These are phyloP conservation scores for Anabas testudineus DNA, from an alignment of 2,797 vertebrate genomes.

Conservation along the genomic window DNA sequence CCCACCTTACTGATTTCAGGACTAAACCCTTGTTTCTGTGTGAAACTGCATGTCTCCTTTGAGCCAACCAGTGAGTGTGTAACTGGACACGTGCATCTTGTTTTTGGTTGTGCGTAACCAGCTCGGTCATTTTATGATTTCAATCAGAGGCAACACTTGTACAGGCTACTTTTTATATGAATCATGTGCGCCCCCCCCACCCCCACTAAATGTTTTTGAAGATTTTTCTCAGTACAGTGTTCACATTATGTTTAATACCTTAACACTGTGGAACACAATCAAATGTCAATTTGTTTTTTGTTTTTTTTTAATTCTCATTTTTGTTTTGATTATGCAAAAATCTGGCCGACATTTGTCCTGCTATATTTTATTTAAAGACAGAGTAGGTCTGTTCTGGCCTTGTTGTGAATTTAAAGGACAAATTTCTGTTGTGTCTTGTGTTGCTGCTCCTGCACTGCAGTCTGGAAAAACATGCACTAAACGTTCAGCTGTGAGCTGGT, in stretches of 20 bases:
- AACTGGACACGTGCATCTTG: conserved; percentile 56
- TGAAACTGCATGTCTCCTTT: conserved; percentile 80
- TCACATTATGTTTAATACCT: conserved; percentile 14
- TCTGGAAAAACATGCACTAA: conserved; percentile 53
- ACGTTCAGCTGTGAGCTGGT: conserved; percentile 40
- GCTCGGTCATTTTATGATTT: conserved; percentile 59
- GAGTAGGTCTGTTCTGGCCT: background rate
- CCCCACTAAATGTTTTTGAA: conserved; percentile 31
- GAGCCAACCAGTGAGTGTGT: conserved; percentile 55
- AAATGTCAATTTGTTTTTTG: too few relatives aligned
- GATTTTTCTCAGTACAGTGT: conserved; percentile 56
- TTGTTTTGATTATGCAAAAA: conserved; percentile 25
- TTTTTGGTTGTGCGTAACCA: conserved; percentile 58
- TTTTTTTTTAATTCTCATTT: conserved; percentile 25
- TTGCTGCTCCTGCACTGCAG: conserved; percentile 38
- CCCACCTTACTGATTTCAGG: conserved; percentile 50
- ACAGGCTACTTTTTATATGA: conserved; percentile 78
- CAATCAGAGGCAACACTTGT: conserved; percentile 60
- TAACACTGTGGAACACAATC: conserved; percentile 46
- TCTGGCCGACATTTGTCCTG: conserved; percentile 9
- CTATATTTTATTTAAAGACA: conserved; percentile 24
- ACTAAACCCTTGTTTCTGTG: conserved; percentile 54
- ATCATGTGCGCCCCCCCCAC: conserved; percentile 26
- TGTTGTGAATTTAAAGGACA: conserved; percentile 26
- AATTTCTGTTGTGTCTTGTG: conserved; percentile 21